Conservation (phyloP, 2,113 vertebrate species). For the Pycnonotus jocosus region DNA sequence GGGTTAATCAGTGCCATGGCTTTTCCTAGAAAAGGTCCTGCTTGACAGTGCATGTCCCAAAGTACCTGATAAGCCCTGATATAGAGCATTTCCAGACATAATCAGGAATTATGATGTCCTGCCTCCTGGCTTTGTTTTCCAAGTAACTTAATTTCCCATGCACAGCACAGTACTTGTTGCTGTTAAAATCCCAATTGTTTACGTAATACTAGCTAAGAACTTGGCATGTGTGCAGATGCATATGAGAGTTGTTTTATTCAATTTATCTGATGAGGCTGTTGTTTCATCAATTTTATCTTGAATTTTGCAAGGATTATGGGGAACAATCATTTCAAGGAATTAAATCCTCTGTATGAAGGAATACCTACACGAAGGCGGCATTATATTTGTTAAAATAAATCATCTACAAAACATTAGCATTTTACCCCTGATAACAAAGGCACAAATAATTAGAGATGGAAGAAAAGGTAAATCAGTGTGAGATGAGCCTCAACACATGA, state of each 20-base stretch:
- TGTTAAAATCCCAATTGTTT: not conserved
- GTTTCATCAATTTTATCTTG: not conserved
- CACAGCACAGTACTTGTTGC: not conserved
- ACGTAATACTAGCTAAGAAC: not conserved
- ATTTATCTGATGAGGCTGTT: not conserved
- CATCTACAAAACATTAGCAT: not conserved
- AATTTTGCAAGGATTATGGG: not conserved
- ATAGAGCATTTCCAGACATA: not conserved
- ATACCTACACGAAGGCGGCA: not conserved
- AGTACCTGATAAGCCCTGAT: not conserved
- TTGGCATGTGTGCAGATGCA: not conserved
- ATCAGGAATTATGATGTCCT: not conserved
- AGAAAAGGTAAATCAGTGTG: not conserved
- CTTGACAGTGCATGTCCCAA: not conserved
- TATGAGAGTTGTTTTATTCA: not conserved
- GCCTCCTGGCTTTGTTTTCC: not conserved
- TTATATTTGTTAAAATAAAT: not conserved
- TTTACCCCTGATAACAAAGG: not conserved
- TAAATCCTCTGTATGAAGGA: not conserved
- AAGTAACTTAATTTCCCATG: not conserved
- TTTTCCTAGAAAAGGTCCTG: not conserved
- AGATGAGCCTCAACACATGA: not conserved
- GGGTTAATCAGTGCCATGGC: not conserved
- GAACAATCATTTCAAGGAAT: not conserved
- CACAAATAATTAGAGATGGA: not conserved